These are phyloP conservation scores for Poecilia gillii DNA, from an alignment of 2,797 vertebrate species.

Conservation along the genomic window DNA sequence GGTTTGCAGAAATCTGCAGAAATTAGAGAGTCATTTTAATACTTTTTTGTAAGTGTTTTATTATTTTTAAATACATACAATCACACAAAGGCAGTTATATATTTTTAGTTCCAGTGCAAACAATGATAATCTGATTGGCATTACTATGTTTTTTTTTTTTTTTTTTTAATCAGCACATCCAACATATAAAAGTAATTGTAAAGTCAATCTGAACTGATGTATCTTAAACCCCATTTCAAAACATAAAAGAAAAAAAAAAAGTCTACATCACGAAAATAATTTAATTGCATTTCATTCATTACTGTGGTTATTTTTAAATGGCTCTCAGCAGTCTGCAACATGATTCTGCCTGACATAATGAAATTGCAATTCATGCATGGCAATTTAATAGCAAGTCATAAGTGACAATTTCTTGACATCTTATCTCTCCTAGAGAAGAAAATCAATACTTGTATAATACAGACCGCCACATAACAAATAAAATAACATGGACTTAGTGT, in stretches of 20 bases:
- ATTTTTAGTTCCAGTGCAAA: neutral
- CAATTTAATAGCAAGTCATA: conserved; percentile 13
- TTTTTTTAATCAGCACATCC: neutral
- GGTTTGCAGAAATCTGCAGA: neutral
- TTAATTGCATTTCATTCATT: conserved; percentile 8
- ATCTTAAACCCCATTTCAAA: neutral
- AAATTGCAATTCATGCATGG: conserved; percentile 24
- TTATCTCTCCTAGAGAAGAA: conserved; percentile 39
- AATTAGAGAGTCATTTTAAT: neutral
- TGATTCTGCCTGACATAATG: conserved; percentile 4
- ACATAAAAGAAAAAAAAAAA: neutral
- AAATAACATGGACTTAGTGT: conserved; percentile 24
- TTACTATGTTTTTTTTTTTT: neutral
- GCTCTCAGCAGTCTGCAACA: neutral
- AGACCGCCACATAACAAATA: conserved; percentile 29
- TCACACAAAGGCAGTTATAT: neutral
- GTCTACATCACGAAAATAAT: neutral
- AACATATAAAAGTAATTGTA: neutral
- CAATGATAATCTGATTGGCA: neutral
- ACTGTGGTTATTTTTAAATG: conserved; percentile 1
- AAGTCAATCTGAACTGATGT: neutral
- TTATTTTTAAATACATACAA: neutral
- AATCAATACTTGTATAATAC: conserved; percentile 43
- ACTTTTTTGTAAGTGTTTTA: neutral
- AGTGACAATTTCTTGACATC: conserved; percentile 30